Evolutionary conservation across 2,888 invertebrate species (phyloP).

Genomic region (Yponomeuta sedellus): DNA sequence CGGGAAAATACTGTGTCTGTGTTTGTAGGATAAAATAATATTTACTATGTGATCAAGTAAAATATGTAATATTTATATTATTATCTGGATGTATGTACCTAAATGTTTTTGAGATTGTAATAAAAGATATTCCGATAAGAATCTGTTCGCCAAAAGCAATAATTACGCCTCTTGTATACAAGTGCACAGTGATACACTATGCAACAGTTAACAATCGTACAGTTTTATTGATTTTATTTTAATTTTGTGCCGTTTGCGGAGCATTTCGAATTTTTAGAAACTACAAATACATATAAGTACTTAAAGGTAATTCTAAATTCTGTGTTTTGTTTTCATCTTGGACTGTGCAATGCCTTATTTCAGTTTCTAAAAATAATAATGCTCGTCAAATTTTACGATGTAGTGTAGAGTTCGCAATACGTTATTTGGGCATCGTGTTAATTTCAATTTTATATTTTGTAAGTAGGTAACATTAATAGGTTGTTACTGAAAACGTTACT

Average conservation of each 20-base stretch:
- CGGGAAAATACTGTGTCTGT: too few relatives aligned
- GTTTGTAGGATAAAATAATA: too few relatives aligned
- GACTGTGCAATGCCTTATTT: neutral
- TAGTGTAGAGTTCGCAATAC: neutral
- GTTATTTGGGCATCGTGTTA: neutral
- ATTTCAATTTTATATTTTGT: too few relatives aligned
- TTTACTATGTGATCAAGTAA: too few relatives aligned
- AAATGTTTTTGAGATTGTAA: conserved; percentile 3
- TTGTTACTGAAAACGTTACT: too few relatives aligned
- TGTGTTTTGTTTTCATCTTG: too few relatives aligned
- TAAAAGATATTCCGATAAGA: conserved; percentile 41
- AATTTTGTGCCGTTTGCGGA: neutral
- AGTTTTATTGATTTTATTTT: neutral
- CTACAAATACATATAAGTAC: too few relatives aligned
- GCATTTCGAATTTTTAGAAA: neutral
- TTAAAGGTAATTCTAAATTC: too few relatives aligned
- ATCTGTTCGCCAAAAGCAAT: conserved; percentile 48
- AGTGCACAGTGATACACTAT: neutral
- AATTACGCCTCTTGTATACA: conserved; percentile 36
- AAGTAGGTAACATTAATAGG: too few relatives aligned
- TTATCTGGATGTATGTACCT: too few relatives aligned
- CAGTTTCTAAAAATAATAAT: neutral
- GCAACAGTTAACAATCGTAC: neutral
- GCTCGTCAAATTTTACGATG: neutral
- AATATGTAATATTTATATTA: too few relatives aligned